A percentile compares a stretch with the other conserved stretches of the same genome.
Evolutionary conservation across 2,888 invertebrate species (phyloP).

Genomic region (Hesperia comma): DNA sequence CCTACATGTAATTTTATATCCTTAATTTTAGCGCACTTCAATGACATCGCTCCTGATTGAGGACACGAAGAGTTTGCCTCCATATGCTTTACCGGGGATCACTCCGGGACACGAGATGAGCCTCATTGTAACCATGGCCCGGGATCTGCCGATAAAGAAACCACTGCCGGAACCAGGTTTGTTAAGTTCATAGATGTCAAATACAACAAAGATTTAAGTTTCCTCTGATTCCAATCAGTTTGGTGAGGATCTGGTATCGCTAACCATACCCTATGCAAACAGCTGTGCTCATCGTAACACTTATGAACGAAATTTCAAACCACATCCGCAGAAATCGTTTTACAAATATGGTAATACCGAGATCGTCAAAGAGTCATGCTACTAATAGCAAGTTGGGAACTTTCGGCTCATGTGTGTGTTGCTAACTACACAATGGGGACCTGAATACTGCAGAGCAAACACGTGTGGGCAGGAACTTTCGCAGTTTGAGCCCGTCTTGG

Average conservation of each 20-base stretch:
- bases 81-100: conserved; percentile 67
- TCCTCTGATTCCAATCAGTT: no score
- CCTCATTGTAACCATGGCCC: conserved; percentile 61
- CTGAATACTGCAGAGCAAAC: conserved; percentile 8
- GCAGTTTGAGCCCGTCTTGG: background rate
- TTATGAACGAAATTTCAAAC: background rate
- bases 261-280: no score
- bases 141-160: conserved; percentile 72
- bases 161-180: conserved; percentile 74
- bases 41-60: conserved; percentile 51
- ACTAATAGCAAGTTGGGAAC: conserved; percentile 8
- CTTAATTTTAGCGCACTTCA: conserved; percentile 49
- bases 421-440: background rate
- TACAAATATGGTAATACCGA: conserved; percentile 1
- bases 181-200: background rate
- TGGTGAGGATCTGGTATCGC: no score
- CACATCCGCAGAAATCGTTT: conserved; percentile 1
- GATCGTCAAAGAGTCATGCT: conserved; percentile 6
- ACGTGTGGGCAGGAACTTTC: background rate
- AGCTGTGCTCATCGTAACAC: background rate
- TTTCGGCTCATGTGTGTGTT: conserved; percentile 1
- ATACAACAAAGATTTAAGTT: no score
- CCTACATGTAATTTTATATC: no score
- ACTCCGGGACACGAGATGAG: conserved; percentile 67
- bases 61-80: conserved; percentile 59